Conservation (phyloP, 2,888 invertebrate species). For the Euphydryas editha region DNA sequence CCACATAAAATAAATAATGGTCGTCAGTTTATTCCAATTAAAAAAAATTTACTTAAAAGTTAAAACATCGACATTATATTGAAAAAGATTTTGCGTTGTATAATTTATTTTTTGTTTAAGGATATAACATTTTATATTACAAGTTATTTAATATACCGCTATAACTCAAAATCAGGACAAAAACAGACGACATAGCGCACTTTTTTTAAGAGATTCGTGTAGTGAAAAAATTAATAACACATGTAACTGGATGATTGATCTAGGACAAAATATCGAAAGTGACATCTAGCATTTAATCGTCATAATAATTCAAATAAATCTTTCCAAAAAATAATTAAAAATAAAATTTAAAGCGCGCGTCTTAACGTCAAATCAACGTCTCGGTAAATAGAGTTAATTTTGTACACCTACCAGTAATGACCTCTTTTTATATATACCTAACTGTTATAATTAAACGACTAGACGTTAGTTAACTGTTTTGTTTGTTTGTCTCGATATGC, state of each 20-base stretch:
- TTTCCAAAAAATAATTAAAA: background rate
- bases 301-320: background rate
- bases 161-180: no score
- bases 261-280: slow-evolving; percentile 8
- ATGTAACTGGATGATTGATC: background rate
- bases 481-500: background rate
- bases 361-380: background rate
- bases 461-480: background rate
- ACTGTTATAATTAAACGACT: background rate
- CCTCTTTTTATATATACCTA: background rate
- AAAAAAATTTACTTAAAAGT: no score
- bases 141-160: no score
- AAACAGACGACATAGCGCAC: no score
- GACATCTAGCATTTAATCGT: slow-evolving; percentile 3
- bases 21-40: no score
- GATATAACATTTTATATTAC: no score
- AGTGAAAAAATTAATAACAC: background rate
- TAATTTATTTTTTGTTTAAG: no score
- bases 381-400: background rate
- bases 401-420: background rate
- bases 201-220: background rate
- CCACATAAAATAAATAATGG: no score
- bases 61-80: no score
- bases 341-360: background rate
- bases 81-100: no score